Conservation (phyloP, 2,797 vertebrate genomes). For the Phrynocephalus vlangalii region DNA sequence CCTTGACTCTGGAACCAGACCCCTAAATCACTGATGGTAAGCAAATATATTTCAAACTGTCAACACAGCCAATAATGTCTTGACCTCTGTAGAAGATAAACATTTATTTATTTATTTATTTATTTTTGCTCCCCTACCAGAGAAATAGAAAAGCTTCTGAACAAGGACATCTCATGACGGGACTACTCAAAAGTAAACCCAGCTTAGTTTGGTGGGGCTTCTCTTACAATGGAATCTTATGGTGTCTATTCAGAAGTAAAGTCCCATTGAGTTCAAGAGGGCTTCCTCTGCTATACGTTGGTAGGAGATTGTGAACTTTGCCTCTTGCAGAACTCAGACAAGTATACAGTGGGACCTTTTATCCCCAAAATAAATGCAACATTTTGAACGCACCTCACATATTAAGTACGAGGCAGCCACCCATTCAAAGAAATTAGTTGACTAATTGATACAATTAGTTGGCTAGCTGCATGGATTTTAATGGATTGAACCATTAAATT, state of each 20-base stretch:
- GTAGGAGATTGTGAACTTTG: neutral
- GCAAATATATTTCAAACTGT: conserved; percentile 25
- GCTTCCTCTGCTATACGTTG: neutral
- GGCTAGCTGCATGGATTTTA: conserved; percentile 5
- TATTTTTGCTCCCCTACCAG: too few species aligned
- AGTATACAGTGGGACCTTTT: neutral
- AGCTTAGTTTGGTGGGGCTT: too few species aligned
- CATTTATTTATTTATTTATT: neutral
- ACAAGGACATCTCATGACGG: neutral
- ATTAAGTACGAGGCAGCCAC: conserved; percentile 10
- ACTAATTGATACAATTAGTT: neutral
- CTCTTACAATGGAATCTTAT: too few species aligned
- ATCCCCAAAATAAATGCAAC: neutral
- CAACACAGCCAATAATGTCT: conserved; percentile 8
- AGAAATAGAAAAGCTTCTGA: conserved; percentile 26
- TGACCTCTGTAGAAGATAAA: conserved; percentile 16
- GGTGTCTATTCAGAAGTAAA: neutral
- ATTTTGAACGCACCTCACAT: conserved; percentile 15
- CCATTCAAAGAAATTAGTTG: neutral
- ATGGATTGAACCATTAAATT: neutral
- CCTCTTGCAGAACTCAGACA: neutral
- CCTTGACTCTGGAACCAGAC: too few species aligned
- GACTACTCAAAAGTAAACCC: neutral
- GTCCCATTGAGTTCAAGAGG: neutral
- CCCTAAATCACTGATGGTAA: too few species aligned